A percentile compares a stretch with the other conserved stretches of the same genome.
These are phyloP conservation scores for Gymnosoma rotundatum DNA, from an alignment of 2,888 invertebrate genomes.

Conservation along the genomic window DNA sequence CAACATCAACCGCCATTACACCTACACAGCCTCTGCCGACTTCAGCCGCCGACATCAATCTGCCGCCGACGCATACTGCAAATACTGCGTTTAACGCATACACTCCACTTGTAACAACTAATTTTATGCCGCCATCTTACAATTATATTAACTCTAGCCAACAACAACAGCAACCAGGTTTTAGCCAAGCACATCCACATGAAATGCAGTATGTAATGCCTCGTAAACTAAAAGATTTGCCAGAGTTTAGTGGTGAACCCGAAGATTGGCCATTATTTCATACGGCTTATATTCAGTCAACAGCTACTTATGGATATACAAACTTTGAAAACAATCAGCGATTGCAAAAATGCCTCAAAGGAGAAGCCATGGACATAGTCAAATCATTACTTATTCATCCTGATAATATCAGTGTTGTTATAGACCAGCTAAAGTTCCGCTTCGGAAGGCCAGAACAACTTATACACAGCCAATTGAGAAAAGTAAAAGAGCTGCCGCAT, in stretches of 20 bases:
- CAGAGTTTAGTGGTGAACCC: conserved; percentile 51
- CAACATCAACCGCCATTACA: too few relatives aligned
- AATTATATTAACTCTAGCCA: background rate
- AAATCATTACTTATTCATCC: conserved; percentile 60
- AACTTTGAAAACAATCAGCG: conserved; percentile 61
- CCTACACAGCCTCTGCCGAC: too few relatives aligned
- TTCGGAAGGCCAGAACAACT: conserved; percentile 55
- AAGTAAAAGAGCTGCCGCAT: conserved; percentile 48
- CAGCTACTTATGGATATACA: conserved; percentile 41
- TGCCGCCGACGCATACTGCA: conserved; percentile 19
- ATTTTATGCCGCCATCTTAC: conserved; percentile 1
- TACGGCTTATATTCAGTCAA: conserved; percentile 33
- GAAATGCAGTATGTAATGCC: conserved; percentile 1
- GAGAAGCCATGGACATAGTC: conserved; percentile 52
- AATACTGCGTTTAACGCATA: background rate
- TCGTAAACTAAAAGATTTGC: conserved; percentile 56
- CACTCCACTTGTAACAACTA: background rate
- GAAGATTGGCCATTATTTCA: conserved; percentile 65
- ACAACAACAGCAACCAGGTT: background rate
- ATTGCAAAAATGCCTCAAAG: conserved; percentile 48
- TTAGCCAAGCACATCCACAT: conserved; percentile 5
- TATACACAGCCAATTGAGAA: conserved; percentile 59
- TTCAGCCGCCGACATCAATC: background rate
- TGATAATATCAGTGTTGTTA: conserved; percentile 33
- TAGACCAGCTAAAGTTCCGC: conserved; percentile 52